These are phyloP conservation scores for Chelonoidis abingdonii DNA, from an alignment of 2,113 vertebrate genomes.

Conservation along the genomic window DNA sequence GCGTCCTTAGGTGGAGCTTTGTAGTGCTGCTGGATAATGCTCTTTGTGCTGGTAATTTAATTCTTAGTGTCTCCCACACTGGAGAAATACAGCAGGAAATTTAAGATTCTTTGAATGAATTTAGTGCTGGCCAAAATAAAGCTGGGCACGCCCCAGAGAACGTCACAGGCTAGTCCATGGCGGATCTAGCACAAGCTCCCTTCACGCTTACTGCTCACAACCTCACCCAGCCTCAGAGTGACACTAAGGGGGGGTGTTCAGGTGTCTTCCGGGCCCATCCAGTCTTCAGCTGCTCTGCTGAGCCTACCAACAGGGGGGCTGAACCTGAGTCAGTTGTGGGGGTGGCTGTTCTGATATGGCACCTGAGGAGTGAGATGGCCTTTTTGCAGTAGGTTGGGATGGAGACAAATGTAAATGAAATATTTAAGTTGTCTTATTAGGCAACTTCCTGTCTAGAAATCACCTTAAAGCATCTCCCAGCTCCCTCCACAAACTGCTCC, in stretches of 20 bases:
- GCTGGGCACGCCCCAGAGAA: not conserved
- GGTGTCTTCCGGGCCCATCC: no score
- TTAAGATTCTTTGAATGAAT: not conserved
- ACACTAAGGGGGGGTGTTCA: not conserved
- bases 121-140: not conserved
- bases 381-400: no score
- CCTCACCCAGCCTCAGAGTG: not conserved
- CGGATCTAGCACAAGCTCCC: not conserved
- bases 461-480: not conserved
- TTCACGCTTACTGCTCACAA: not conserved
- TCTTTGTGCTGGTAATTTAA: not conserved
- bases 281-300: not conserved
- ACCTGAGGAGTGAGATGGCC: not conserved
- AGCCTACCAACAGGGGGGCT: not conserved
- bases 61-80: not conserved
- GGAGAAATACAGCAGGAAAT: no score
- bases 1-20: not conserved
- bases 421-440: not conserved
- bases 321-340: not conserved
- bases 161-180: not conserved
- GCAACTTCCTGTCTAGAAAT: not conserved
- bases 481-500: not conserved
- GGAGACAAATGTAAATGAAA: not conserved
- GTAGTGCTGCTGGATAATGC: not conserved
- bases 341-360: not conserved